phyloP scores from a whole-genome alignment of 2,113 vertebrate species.

The Xiphophorus hellerii region DNA sequence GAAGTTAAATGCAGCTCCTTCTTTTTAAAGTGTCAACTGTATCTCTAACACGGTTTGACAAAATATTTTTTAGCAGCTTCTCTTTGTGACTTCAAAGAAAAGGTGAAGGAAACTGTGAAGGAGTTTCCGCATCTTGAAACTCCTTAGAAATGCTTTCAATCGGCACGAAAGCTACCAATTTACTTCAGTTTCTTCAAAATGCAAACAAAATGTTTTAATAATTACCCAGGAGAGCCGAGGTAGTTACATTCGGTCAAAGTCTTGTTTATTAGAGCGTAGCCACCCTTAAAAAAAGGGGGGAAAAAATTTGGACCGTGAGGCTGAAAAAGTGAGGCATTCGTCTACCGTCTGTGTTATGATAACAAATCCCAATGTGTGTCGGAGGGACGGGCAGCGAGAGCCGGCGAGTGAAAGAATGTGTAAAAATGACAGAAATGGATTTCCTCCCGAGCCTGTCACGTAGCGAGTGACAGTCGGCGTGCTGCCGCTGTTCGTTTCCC shows the following conservation, averaged over 20 bases:
- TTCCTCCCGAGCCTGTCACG: conserved; percentile 16
- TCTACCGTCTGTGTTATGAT: conserved; percentile 64
- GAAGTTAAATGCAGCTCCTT: not conserved
- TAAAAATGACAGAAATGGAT: conserved; percentile 46
- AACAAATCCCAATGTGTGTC: conserved; percentile 56
- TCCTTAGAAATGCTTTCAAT: not conserved
- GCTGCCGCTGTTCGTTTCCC: conserved; percentile 51
- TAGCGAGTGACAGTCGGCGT: conserved; percentile 39
- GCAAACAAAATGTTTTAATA: not conserved
- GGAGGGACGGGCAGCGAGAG: conserved; percentile 14
- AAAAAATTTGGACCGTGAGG: not conserved
- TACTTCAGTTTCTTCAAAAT: not conserved
- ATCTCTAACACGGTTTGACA: too few species aligned
- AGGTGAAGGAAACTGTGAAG: too few species aligned
- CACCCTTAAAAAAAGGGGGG: not conserved
- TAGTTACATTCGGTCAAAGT: too few species aligned
- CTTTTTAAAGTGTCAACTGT: not conserved
- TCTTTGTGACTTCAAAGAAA: too few species aligned
- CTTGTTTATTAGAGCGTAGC: too few species aligned
- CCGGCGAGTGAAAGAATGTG: conserved; percentile 41
- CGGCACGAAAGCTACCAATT: not conserved
- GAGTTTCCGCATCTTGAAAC: not conserved
- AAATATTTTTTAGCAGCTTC: too few species aligned
- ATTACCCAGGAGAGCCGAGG: too few species aligned
- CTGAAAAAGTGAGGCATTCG: conserved; percentile 27